Conservation (phyloP, 2,113 vertebrate genomes). For the Sceloporus tristichus region DNA sequence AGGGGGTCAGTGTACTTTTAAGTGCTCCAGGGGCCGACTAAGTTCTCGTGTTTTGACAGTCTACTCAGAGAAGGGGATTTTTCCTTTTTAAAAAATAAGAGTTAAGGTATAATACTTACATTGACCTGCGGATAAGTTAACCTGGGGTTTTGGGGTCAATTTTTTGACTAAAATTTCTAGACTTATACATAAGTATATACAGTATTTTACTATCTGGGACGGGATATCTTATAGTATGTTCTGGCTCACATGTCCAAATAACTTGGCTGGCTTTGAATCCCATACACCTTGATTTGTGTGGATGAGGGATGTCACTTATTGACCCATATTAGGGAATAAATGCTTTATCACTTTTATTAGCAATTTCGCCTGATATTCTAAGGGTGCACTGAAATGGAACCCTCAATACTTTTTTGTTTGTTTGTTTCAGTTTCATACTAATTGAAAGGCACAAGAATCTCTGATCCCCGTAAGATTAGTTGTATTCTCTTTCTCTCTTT, state of each 20-base stretch:
- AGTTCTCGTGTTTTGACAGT: no score
- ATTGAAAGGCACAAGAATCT: background rate
- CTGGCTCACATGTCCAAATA: background rate
- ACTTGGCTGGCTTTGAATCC: background rate
- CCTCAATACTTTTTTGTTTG: background rate
- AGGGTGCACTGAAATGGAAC: background rate
- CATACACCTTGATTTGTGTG: background rate
- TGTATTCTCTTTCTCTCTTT: background rate
- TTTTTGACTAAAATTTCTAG: no score
- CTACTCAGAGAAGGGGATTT: no score
- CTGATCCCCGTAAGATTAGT: background rate
- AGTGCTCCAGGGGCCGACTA: no score
- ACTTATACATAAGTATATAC: no score
- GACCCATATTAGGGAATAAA: background rate
- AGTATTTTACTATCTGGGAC: no score
- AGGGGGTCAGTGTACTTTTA: no score
- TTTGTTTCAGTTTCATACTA: background rate
- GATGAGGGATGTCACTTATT: background rate
- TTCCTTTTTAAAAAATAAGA: no score
- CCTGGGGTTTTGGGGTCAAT: no score
- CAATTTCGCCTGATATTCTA: background rate
- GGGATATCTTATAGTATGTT: background rate
- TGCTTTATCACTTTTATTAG: background rate
- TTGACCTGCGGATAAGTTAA: no score
- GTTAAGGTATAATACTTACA: no score